phyloP scores from a whole-genome alignment of 2,888 invertebrate species.

The Tenthredo amoena region DNA sequence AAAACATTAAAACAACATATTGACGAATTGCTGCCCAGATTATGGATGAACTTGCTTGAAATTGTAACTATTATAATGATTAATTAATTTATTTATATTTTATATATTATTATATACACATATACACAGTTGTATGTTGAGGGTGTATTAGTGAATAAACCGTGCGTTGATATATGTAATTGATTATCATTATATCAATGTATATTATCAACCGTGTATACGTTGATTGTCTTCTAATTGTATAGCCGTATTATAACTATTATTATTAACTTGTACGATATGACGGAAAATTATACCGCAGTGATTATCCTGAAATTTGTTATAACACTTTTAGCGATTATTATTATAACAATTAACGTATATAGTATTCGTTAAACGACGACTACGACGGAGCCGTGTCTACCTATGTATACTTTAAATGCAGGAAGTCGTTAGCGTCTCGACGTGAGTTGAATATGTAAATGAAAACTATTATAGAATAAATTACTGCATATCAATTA shows the following conservation, averaged over 20 bases:
- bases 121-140: conserved; percentile 31
- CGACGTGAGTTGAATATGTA: conserved; percentile 19
- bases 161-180: neutral
- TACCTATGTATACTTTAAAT: neutral
- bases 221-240: conserved; percentile 23
- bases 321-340: conserved; percentile 7
- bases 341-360: neutral
- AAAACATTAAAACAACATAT: neutral
- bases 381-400: neutral
- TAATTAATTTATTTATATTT: conserved; percentile 49
- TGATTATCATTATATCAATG: conserved; percentile 24
- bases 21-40: neutral
- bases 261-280: conserved; percentile 25
- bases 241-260: conserved; percentile 41
- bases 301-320: neutral
- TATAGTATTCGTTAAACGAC: neutral
- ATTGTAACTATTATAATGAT: conserved; percentile 36
- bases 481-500: conserved; percentile 49
- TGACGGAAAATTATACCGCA: neutral
- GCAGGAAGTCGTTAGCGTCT: conserved; percentile 23
- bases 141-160: neutral
- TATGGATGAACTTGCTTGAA: conserved; percentile 7
- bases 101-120: conserved; percentile 21
- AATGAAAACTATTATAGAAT: conserved; percentile 31
- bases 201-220: neutral